Percentiles rank a stretch among this genome's conserved stretches.
These are phyloP conservation scores for Donacobius atricapilla DNA, from an alignment of 2,113 vertebrate genomes.

Conservation along the genomic window DNA sequence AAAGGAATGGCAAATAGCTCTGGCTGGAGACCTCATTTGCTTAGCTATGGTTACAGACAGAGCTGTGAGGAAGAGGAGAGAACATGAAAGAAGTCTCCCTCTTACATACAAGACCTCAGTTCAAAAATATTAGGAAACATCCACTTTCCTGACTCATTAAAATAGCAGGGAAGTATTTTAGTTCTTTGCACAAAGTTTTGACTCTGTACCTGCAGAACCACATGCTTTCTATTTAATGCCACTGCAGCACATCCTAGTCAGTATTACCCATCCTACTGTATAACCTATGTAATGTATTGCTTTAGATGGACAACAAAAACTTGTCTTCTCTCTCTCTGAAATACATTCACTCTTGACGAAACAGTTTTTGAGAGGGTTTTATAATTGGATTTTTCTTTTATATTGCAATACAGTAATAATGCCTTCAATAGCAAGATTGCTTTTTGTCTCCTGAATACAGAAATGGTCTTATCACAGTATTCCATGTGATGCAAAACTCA, in stretches of 20 bases:
- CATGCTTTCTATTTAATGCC: background rate
- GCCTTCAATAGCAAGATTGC: background rate
- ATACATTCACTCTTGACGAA: background rate
- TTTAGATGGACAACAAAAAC: background rate
- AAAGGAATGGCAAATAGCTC: background rate
- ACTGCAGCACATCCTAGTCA: background rate
- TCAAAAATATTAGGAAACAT: background rate
- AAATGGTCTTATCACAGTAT: background rate
- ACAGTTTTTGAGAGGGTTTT: background rate
- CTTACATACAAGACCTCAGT: background rate
- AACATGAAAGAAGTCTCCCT: background rate
- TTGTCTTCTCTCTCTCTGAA: background rate
- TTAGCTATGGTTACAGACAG: background rate
- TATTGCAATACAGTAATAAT: background rate
- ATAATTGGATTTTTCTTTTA: background rate
- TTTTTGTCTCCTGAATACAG: background rate
- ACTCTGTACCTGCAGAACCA: background rate
- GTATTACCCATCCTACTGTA: background rate
- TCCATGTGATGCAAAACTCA: background rate
- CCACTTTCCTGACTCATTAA: background rate
- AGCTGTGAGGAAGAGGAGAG: background rate
- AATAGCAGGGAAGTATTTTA: background rate
- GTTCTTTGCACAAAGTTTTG: background rate
- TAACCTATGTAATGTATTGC: background rate
- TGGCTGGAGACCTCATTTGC: background rate